Base-by-base conservation (phyloP, 2,888 invertebrate genomes). In the Rhogogaster chlorosoma region DNA sequence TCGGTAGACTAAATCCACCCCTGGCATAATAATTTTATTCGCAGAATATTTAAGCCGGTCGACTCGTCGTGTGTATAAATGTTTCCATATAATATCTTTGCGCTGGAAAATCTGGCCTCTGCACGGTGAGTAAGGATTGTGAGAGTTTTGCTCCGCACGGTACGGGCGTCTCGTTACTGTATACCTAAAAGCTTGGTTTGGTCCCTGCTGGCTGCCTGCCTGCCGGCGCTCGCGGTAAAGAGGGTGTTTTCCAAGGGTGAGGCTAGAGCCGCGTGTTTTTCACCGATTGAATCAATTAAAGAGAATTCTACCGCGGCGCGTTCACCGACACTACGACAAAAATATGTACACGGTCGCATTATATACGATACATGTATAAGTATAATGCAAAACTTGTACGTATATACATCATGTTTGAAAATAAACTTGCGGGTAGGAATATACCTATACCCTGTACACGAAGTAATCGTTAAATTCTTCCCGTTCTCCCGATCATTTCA, bases 251-350 rank as follows among this genome's bases (percentile, higher is more conserved):
- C 83, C 49, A 87, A 88, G 88, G 88, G 90, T 87, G 89, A 88
- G 87, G 86, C 83, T 86, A 87, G 87, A 87, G 29, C 89, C 87
- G 89, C 93, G 93, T 93, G 93, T 93, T 93, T 93, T 93, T 93
- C 93, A 91, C 92, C 93, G 93, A 93, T 93, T 93, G 93, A 93
- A 93, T 93, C 93, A 93, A 93, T 93, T 93, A 93, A 92, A 93
- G 93, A 80, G 80, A 70, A 82, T 45, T 67, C 42, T 45, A 64
- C 26, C 83, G 83, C 67, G 32, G 67, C 64, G 42, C 83, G 42
- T 45, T 67, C 83, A 29, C 67, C 83, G 49, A 83, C 42, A 38
- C 42, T 10, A 29, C 32, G 83, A 29, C 67, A 83, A 83, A 83
- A 83, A 83, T 83, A 32, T 83, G 61, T 67, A 49, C 67, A 42